Evolutionary conservation across 2,888 invertebrate genomes (phyloP).

Genomic region (Nomada fabriciana): DNA sequence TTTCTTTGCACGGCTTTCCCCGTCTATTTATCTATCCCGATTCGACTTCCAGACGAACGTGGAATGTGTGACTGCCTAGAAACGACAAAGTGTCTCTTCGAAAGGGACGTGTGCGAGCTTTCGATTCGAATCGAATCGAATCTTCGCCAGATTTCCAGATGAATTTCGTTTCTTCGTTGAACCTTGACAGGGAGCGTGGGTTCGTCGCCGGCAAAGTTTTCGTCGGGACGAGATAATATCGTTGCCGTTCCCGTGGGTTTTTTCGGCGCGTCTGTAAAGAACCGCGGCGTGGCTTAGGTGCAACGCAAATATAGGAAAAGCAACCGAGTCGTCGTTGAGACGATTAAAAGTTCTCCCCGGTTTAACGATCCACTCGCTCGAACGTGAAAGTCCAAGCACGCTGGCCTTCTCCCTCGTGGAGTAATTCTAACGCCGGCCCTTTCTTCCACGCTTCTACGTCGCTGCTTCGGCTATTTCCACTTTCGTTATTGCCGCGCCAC

Average conservation of each 20-base stretch:
- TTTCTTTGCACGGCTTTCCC: background rate
- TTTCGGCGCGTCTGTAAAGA: slow-evolving; percentile 30
- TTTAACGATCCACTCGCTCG: slow-evolving; percentile 64
- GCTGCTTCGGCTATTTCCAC: slow-evolving; percentile 19
- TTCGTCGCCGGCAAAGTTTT: slow-evolving; percentile 1
- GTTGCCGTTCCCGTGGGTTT: slow-evolving; percentile 20
- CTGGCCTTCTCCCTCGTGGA: background rate
- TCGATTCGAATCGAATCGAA: slow-evolving; percentile 17
- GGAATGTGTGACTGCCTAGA: slow-evolving; percentile 4
- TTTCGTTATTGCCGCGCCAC: slow-evolving; percentile 29
- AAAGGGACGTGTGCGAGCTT: background rate
- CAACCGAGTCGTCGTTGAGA: slow-evolving; percentile 31
- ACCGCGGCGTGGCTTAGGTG: slow-evolving; percentile 40
- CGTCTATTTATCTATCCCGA: slow-evolving; percentile 34
- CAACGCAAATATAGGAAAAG: slow-evolving; percentile 48
- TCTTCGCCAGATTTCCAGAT: background rate
- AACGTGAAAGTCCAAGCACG: slow-evolving; percentile 44
- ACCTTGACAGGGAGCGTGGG: background rate
- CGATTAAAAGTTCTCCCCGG: slow-evolving; percentile 66
- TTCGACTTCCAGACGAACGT: background rate
- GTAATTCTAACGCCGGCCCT: background rate
- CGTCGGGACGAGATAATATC: slow-evolving; percentile 46
- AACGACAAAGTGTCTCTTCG: background rate
- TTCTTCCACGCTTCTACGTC: slow-evolving; percentile 10
- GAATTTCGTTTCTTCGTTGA: background rate